Base-by-base conservation (phyloP, 1,140 invertebrate genomes). In the Calosoma granatense region DNA sequence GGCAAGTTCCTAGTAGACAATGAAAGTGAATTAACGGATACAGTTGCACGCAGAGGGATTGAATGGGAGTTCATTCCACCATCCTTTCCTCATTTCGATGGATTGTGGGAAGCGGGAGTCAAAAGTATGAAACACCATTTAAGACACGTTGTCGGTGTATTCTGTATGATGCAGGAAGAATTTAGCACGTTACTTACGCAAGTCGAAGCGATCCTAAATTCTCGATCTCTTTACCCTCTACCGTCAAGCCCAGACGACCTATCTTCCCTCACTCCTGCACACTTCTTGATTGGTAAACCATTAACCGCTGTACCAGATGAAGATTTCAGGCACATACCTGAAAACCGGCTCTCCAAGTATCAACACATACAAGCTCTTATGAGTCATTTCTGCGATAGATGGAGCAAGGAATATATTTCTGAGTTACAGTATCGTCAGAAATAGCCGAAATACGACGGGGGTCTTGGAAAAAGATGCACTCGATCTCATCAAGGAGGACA, bases 91-190 rank as follows among this genome's bases (percentile, higher is more conserved):
- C n/a, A n/a, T n/a, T n/a, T n/a, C n/a, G n/a, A n/a, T n/a, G n/a
- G n/a, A 2, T 3, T 62, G 22, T 73, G 70, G 65, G 75, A 77
- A 60, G 61, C 67, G 1, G 67, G 61, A 1, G 66, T 77, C 0
- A 72, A 71, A 61, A 59, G 57, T 20, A 59, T 67, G 2, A 77
- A 76, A 59, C 58, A 60, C 22, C 71, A 72, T 59, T 55, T 74
- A 4, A 55, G 63, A 26, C 59, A 65, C 2, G 58, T 63, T n/a
- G 2, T 59, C 15, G 19, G 22, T 12, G 30, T 56, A 19, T 17
- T 17, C 19, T 12, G 55, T 30, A 59, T 66, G 1, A 65, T 54
- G 1, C 64, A 30, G 53, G 64, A 67, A 30, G 59, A 65, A 47
- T 52, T 63, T 19, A 26, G 51, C 22, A 60, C 61, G 1, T 39